Base-by-base conservation (phyloP, 2,797 vertebrate genomes). In the Pelobates cultripes region DNA sequence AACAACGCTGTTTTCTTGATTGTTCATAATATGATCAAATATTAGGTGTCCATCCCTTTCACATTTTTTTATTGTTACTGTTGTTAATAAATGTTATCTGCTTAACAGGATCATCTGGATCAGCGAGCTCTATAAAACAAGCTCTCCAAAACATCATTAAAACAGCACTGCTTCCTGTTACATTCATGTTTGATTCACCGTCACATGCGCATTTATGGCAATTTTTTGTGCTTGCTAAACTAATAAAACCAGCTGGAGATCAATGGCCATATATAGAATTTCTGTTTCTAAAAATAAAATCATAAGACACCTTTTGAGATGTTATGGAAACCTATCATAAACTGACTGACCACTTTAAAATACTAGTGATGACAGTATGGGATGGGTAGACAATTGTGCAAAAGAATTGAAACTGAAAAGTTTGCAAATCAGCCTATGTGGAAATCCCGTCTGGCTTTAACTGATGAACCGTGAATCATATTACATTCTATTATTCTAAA, bases 31-130 rank as follows among this genome's bases (percentile, higher is more conserved):
- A 4, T 12, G 55, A 57, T 15, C 1, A 7, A 57, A 57, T 43
- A 73, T 42, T 28, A 43, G 53, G 12, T 7, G 41, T 73, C 40
- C 42, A 3, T 15, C 41, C 10, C 40, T 7, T 9, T 9, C 17
- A 8, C 17, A 28, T 53, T 40, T 72, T 72, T 28, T 14, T 72
- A 72, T n/a, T 55, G 3, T 1, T 73, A 9, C 55, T 57, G 17
- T 73, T 74, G 57, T 63, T 41, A 45, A 64, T 75, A 64, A 6
- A 28, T 28, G n/a, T 77, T 77, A 40, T 42, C 40, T 67, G 43
- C 17, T 43, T 55, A 14, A 68, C 44, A 75, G 43, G 17, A 75
- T 75, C 17, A 45, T 28, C 61, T 7, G 61, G 61, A 64, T 64
- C 47, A 77, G 43, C 75, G 41, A 17, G 42, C 66, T 12, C n/a